Conservation (phyloP, 2,797 vertebrate genomes). For the Neosalanx taihuensis region DNA sequence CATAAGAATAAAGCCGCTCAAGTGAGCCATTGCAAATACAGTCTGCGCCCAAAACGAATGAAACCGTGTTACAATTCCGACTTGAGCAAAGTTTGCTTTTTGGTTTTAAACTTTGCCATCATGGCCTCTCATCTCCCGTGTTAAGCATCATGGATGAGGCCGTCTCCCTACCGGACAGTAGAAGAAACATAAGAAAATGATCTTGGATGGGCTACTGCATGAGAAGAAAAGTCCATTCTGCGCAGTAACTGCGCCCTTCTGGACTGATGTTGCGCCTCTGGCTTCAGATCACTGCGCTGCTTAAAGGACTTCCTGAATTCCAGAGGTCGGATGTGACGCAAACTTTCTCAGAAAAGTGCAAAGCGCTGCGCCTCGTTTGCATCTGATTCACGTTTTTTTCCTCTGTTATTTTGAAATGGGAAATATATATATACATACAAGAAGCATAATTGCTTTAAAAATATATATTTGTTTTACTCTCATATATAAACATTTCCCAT, state of each 20-base stretch:
- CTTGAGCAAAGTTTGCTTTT: conserved; percentile 46
- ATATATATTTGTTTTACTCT: no score
- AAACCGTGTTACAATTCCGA: conserved; percentile 18
- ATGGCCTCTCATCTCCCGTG: conserved; percentile 14
- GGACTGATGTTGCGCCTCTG: neutral
- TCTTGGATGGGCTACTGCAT: conserved; percentile 15
- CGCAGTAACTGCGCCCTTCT: neutral
- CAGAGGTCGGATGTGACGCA: conserved; percentile 43
- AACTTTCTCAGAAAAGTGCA: neutral
- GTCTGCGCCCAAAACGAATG: conserved; percentile 2
- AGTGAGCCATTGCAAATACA: conserved; percentile 47
- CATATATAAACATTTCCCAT: no score
- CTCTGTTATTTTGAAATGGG: neutral
- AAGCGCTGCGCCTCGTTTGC: neutral
- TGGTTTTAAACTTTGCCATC: conserved; percentile 49
- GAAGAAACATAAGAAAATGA: conserved; percentile 9
- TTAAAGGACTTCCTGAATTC: conserved; percentile 40
- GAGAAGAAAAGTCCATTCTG: neutral
- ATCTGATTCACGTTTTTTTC: neutral
- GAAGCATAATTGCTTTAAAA: no score
- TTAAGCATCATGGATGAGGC: conserved; percentile 21
- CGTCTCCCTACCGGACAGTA: conserved; percentile 8
- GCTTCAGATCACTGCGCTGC: neutral
- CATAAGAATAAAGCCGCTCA: conserved; percentile 4
- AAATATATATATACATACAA: neutral